A percentile compares a stretch with the other conserved stretches of the same genome.
These are phyloP conservation scores for Hormaphis cornu DNA, from an alignment of 1,140 invertebrate genomes.

Conservation along the genomic window DNA sequence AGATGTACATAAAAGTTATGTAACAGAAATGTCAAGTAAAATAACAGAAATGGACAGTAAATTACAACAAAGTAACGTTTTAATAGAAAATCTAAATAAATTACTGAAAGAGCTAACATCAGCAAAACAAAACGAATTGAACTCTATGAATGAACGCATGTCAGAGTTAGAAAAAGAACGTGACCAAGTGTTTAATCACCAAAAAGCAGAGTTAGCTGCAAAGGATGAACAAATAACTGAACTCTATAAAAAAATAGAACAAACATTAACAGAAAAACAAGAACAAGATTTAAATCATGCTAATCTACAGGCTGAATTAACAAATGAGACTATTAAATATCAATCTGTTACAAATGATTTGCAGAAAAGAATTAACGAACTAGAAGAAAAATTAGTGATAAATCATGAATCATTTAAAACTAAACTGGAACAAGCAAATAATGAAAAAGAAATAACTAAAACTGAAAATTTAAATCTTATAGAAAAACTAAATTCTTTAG, in stretches of 20 bases:
- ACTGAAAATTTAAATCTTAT: constrained; percentile 3
- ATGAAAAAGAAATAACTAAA: background rate
- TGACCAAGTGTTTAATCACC: background rate
- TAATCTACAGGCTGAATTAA: constrained; percentile 2
- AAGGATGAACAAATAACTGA: background rate
- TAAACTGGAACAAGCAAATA: background rate
- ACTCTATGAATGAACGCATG: background rate
- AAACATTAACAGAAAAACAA: constrained; percentile 19
- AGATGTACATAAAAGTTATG: constrained; percentile 1
- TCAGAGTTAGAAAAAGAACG: background rate
- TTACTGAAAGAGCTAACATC: background rate
- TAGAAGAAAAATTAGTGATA: background rate
- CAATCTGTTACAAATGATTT: background rate
- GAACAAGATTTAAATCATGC: background rate
- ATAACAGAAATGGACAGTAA: background rate
- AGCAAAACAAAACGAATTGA: constrained; percentile 7
- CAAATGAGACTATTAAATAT: background rate
- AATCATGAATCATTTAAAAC: background rate
- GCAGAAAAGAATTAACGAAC: background rate
- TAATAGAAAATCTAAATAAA: background rate
- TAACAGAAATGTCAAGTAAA: background rate
- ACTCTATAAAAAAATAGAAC: constrained; percentile 2
- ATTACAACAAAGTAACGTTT: background rate
- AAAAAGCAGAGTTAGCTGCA: background rate
- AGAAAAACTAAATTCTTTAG: background rate